Percentiles rank a stretch among this genome's conserved stretches.
Conservation (phyloP, 1,140 invertebrate species). For the Rhynchophorus ferrugineus region DNA sequence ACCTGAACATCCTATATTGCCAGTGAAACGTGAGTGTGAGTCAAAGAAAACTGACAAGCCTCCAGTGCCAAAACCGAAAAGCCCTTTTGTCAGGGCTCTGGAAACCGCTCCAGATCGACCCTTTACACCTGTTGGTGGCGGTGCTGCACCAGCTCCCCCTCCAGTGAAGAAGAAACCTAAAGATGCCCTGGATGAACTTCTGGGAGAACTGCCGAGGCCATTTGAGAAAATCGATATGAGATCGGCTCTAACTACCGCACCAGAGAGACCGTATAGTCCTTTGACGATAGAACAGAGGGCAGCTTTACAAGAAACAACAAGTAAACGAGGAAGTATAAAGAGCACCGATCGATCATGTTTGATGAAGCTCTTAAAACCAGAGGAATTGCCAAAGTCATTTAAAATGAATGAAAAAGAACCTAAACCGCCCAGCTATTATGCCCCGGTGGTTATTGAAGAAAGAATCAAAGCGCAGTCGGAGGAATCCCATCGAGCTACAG, state of each 20-base stretch:
- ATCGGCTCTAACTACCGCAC: constrained; percentile 45
- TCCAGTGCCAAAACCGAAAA: constrained; percentile 23
- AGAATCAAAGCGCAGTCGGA: constrained; percentile 15
- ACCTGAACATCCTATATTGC: constrained; percentile 48
- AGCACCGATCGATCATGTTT: constrained; percentile 15
- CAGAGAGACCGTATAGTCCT: constrained; percentile 37
- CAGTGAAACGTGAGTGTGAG: constrained; percentile 40
- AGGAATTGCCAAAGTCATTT: constrained; percentile 26
- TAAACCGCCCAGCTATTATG: constrained; percentile 26
- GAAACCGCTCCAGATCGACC: constrained; percentile 58
- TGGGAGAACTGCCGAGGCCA: constrained; percentile 43
- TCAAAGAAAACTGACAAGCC: constrained; percentile 35
- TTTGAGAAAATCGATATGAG: constrained; percentile 39
- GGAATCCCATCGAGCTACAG: constrained; percentile 17
- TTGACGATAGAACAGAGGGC: constrained; percentile 19
- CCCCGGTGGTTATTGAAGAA: constrained; percentile 15
- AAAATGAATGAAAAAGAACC: constrained; percentile 21
- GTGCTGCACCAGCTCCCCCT: constrained; percentile 34
- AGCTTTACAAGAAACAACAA: constrained; percentile 5
- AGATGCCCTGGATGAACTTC: constrained; percentile 30
- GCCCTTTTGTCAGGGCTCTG: constrained; percentile 57
- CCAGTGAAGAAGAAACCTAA: constrained; percentile 31
- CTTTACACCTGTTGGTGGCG: constrained; percentile 48
- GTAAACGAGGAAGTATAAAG: constrained; percentile 8
- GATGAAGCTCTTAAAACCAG: constrained; percentile 25